phyloP scores from a whole-genome alignment of 2,888 invertebrate species.

The Artemia sinica region DNA sequence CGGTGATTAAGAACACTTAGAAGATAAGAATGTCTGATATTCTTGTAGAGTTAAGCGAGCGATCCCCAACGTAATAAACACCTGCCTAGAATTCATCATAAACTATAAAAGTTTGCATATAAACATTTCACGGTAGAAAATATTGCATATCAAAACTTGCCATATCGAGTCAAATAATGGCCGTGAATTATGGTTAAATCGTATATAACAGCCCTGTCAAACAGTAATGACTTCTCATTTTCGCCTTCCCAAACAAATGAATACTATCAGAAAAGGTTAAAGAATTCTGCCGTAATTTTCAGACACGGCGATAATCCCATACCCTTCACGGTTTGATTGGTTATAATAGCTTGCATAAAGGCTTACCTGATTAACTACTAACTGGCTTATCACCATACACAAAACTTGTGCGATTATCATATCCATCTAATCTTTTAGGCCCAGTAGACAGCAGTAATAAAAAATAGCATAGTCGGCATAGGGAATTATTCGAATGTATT shows the following conservation, averaged over 20 bases:
- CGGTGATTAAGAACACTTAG: conserved; percentile 10
- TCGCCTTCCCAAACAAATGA: conserved; percentile 13
- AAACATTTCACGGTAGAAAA: neutral
- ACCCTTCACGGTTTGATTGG: conserved; percentile 8
- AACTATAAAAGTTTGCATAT: neutral
- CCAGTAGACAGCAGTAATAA: no score
- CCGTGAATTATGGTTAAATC: conserved; percentile 10
- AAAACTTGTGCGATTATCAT: conserved; percentile 8
- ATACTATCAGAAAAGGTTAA: conserved; percentile 10
- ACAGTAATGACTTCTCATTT: conserved; percentile 14
- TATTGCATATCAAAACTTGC: conserved; percentile 13
- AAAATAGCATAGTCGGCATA: no score
- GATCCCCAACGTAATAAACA: conserved; percentile 13
- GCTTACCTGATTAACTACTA: conserved; percentile 8
- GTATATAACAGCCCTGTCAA: conserved; percentile 9
- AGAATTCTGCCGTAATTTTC: conserved; percentile 10
- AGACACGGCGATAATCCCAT: neutral
- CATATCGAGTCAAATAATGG: conserved; percentile 11
- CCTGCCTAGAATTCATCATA: neutral
- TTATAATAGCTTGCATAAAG: conserved; percentile 6
- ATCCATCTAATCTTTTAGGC: neutral
- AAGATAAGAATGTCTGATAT: neutral
- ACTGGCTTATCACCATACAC: conserved; percentile 6
- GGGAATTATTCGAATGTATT: no score
- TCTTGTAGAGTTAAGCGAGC: neutral